Base-by-base conservation (phyloP, 2,797 vertebrate genomes). In the Tenualosa ilisha region DNA sequence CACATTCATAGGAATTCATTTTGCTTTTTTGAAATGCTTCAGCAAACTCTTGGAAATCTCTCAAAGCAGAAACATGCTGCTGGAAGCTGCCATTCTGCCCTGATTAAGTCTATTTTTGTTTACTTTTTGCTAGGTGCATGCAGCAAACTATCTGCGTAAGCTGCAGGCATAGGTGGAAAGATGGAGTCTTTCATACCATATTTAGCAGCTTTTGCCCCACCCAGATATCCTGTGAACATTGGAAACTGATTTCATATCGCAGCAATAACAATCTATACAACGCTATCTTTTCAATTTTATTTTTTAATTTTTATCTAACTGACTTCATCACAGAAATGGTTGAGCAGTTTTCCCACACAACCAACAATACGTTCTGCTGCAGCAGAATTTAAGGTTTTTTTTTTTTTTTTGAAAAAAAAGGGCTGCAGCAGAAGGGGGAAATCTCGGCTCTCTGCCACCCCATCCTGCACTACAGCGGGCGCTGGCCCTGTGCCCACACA, bases 141-240 rank as follows among this genome's bases (percentile, higher is more conserved):
- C 72, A 79, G 72, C 72, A 79, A 50, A 82, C 12, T n/a, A 59
- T 81, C 75, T 79, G 37, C 40, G 40, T 75, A 75, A 40, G 63
- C 81, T 75, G 31, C 40, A n/a, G 40, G 63, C 43, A 68, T 49
- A 56, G 50, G 0, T 3, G 31, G 37, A 12, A 49, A 24, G 31
- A 3, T 63, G 51, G 26, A 24, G 6, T 49, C 40, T 72, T 82
- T 20, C 85, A 50, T 88, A 92, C 91, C 87, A 13, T 87, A 72
- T 90, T 94, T 93, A 54, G 91, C 88, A 89, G 93, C 89, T 90
- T 93, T 93, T 43, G 87, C 90, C 75, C 91, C 92, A 49, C 82
- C 79, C 22, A 89, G 87, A 89, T 91, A 90, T 88, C 84, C 89
- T 89, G 75, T 22, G 84, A 87, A 87, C 20, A 83, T 54, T 61